These are phyloP conservation scores for Leucoma salicis DNA, from an alignment of 2,888 invertebrate genomes.

Conservation along the genomic window DNA sequence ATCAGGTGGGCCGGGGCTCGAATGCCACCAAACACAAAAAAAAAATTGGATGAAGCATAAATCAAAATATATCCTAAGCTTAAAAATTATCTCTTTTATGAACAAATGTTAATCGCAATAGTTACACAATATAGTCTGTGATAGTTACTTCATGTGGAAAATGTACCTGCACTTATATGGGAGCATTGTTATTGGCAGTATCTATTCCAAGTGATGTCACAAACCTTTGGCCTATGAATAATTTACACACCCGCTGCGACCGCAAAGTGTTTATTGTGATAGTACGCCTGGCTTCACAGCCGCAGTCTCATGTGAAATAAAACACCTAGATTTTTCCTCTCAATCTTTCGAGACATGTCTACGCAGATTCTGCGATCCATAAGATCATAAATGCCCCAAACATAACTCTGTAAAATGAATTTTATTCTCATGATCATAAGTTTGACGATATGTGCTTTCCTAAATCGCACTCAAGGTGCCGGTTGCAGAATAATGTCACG, in stretches of 20 bases:
- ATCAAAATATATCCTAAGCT: no score
- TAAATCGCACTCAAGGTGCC: conserved; percentile 45
- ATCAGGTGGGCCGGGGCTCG: no score
- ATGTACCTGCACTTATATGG: conserved; percentile 18
- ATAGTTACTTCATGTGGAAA: neutral
- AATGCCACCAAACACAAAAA: no score
- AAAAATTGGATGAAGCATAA: no score
- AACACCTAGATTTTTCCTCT: conserved; percentile 77
- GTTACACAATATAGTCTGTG: no score
- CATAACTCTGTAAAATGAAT: conserved; percentile 49
- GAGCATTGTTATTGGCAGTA: conserved; percentile 40
- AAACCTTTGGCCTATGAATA: conserved; percentile 68
- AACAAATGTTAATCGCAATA: no score
- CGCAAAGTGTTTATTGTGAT: conserved; percentile 76
- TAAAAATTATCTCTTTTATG: no score
- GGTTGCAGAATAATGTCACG: conserved; percentile 41
- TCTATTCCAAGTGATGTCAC: conserved; percentile 58
- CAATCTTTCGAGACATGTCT: conserved; percentile 63
- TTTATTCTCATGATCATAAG: conserved; percentile 52
- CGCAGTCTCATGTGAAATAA: conserved; percentile 73
- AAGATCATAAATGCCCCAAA: conserved; percentile 47
- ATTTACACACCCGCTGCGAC: conserved; percentile 59
- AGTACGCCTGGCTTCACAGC: conserved; percentile 63
- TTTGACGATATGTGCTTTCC: conserved; percentile 43
- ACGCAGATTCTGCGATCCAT: conserved; percentile 25